phyloP scores from a whole-genome alignment of 2,113 vertebrate genomes.

The Macroglossus sobrinus region DNA sequence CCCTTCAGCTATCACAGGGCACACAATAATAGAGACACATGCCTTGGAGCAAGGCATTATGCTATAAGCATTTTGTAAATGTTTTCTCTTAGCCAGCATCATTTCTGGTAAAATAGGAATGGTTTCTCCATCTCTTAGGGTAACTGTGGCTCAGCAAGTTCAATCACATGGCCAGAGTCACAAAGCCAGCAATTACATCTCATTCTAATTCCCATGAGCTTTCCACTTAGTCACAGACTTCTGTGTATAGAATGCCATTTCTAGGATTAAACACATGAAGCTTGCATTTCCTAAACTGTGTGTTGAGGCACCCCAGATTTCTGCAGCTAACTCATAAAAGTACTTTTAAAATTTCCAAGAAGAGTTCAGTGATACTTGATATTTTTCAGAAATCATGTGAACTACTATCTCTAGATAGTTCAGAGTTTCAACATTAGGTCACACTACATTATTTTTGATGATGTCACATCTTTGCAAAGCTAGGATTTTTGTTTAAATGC shows the following conservation, averaged over 20 bases:
- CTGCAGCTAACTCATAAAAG: background rate
- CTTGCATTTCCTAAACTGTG: background rate
- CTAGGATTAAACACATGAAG: background rate
- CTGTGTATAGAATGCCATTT: background rate
- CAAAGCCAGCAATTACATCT: background rate
- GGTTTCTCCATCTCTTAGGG: background rate
- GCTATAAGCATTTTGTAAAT: background rate
- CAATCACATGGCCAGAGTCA: background rate
- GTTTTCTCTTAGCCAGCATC: background rate
- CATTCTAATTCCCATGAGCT: background rate
- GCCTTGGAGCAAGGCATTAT: background rate
- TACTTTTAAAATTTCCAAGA: background rate
- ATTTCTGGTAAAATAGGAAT: background rate
- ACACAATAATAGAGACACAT: background rate
- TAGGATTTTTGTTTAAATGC: background rate
- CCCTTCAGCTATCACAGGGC: background rate
- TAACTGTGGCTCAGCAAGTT: background rate
- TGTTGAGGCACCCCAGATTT: background rate
- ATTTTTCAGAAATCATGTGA: background rate
- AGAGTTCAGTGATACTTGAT: background rate
- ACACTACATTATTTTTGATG: background rate
- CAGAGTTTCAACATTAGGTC: background rate
- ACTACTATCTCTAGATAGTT: background rate
- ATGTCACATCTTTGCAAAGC: background rate
- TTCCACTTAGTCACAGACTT: background rate